Conservation (phyloP, 2,113 vertebrate genomes). For the Gorsachius goisagi region DNA sequence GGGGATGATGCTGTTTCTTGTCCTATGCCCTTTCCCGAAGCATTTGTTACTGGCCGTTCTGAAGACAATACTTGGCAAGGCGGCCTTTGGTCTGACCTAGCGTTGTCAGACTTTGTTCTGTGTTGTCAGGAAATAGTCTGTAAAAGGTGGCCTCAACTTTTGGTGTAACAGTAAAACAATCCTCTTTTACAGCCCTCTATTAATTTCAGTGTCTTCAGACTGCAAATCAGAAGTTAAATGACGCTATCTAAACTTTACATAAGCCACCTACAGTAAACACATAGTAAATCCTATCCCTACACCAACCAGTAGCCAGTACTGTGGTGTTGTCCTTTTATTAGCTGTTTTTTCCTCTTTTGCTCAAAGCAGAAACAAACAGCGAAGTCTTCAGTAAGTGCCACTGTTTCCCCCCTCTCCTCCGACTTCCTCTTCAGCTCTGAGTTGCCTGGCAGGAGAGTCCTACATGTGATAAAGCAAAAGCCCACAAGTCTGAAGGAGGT, state of each 20-base stretch:
- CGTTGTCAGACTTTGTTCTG: neutral
- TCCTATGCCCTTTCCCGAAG: neutral
- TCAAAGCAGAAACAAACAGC: conserved; percentile 56
- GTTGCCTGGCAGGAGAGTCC: conserved; percentile 56
- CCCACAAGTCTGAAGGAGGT: conserved; percentile 17
- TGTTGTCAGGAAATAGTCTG: neutral
- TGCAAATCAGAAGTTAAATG: neutral
- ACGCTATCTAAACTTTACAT: neutral
- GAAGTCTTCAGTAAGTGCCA: conserved; percentile 64
- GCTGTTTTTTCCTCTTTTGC: conserved; percentile 72
- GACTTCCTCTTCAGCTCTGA: conserved; percentile 64
- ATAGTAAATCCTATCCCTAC: neutral
- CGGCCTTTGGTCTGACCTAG: neutral
- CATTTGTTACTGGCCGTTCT: neutral
- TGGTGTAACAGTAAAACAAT: neutral
- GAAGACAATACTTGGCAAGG: neutral
- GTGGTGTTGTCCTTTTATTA: conserved; percentile 14
- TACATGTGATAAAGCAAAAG: conserved; percentile 37
- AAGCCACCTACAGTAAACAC: neutral
- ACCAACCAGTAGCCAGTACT: neutral
- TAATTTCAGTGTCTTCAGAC: neutral
- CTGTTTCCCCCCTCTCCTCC: conserved; percentile 66
- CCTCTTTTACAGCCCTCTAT: neutral
- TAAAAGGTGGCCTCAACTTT: neutral
- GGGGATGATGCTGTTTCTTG: conserved; percentile 16